phyloP scores from a whole-genome alignment of 2,888 invertebrate species.

The Stenodera caucasica region DNA sequence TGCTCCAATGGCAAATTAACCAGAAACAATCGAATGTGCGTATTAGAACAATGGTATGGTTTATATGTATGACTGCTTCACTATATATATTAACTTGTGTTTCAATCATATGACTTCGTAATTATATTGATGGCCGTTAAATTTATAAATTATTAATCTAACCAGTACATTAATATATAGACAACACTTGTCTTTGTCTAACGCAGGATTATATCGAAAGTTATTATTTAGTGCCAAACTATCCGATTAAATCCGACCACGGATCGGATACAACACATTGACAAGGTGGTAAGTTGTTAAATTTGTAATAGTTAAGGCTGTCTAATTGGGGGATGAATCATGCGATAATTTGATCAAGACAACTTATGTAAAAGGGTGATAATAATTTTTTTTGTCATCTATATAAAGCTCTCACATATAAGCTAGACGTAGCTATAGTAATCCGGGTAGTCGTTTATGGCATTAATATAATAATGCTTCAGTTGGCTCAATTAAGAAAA shows the following conservation, averaged over 20 bases:
- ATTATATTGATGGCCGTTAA: neutral
- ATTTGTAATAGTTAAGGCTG: neutral
- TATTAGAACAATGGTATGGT: neutral
- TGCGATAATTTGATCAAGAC: neutral
- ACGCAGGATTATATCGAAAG: neutral
- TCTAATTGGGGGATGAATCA: neutral
- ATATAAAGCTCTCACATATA: no score
- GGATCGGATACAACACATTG: neutral
- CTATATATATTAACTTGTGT: neutral
- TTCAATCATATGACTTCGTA: neutral
- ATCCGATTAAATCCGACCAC: neutral
- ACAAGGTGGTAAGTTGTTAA: neutral
- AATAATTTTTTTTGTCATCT: no score
- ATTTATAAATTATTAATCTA: no score
- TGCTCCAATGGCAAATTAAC: neutral
- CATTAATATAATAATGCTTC: no score
- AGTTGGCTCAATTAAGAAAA: no score
- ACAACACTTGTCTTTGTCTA: no score
- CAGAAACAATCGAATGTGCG: neutral
- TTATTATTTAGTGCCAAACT: neutral
- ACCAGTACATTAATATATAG: no score
- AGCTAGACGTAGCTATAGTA: no score
- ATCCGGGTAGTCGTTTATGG: no score
- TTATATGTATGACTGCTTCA: neutral
- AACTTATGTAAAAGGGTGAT: neutral